Base-by-base conservation (phyloP, 2,888 invertebrate species). In the Lingula anatina region DNA sequence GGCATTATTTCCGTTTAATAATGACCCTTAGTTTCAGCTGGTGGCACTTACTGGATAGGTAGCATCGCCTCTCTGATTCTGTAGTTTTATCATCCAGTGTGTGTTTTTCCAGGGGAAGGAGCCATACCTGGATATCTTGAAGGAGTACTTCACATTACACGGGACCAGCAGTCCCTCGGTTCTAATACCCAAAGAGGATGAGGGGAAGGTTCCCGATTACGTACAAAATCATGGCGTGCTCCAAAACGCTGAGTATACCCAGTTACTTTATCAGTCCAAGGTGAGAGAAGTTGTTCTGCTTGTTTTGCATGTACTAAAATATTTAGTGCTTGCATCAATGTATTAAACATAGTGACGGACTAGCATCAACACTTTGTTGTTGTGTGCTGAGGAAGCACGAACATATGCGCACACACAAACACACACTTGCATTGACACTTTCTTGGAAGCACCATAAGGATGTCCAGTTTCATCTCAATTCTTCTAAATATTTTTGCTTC, bases 141-240 rank as follows among this genome's bases (percentile, higher is more conserved):
- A 65, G 26, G 57, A 68, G 23, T 52, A 56, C 38, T 52, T 69
- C 12, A 62, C 71, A 46, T 66, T 79, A 23, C 78, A 79, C 59
- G 77, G 73, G 2, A 79, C 79, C 2, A n/a, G n/a, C n/a, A n/a
- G n/a, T n/a, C n/a, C n/a, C n/a, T n/a, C n/a, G n/a, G 78, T 79
- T 1, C 75, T 61, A 60, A 58, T 59, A 20, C n/a, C n/a, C n/a
- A n/a, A n/a, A n/a, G n/a, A n/a, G n/a, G 70, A 59, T 27, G 51
- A 49, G 18, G 51, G 48, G 23, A 47, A 49, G 36, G 48, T 75
- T 20, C 76, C 76, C 21, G 20, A 50, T 3, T 73, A 69, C 51
- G 76, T 79, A 7, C 55, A 62, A 41, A 79, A 79, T 57, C 78
- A 79, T 53, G 78, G 78, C 18, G 65, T 79, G 31, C 60, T 79